These are phyloP conservation scores for Corythaeola cristata DNA, from an alignment of 2,113 vertebrate genomes.

Conservation along the genomic window DNA sequence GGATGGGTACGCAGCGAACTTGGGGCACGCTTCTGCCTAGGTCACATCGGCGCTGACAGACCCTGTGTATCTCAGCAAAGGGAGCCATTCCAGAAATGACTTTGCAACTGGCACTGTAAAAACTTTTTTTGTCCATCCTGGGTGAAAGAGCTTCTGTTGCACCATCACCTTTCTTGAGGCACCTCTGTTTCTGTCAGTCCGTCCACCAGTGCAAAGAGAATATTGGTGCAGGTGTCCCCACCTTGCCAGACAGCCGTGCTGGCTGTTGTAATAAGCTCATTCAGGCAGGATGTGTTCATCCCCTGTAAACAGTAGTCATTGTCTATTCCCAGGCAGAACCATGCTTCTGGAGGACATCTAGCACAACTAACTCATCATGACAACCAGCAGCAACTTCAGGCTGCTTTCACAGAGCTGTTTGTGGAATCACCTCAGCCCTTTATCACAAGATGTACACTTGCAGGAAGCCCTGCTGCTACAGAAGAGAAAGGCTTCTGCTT, in stretches of 20 bases:
- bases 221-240: background rate
- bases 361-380: slow-evolving; percentile 57
- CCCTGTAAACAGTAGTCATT: background rate
- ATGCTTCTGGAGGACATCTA: slow-evolving; percentile 43
- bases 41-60: rapidly evolving
- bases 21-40: background rate
- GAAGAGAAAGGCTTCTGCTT: background rate
- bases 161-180: background rate
- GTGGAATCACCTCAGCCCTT: slow-evolving; percentile 18
- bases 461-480: background rate
- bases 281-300: background rate
- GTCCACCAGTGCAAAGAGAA: background rate
- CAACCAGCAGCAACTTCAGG: slow-evolving; percentile 60
- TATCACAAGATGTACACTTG: slow-evolving; percentile 6
- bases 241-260: background rate
- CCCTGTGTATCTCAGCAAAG: background rate
- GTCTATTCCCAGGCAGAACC: background rate
- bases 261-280: background rate
- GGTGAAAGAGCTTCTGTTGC: background rate
- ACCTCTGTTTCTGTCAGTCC: background rate
- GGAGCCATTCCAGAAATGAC: background rate
- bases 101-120: background rate
- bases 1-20: background rate
- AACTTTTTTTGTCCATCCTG: background rate
- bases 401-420: slow-evolving; percentile 47